Evolutionary conservation across 2,888 invertebrate species (phyloP).

Genomic region (Orthosia incerta): DNA sequence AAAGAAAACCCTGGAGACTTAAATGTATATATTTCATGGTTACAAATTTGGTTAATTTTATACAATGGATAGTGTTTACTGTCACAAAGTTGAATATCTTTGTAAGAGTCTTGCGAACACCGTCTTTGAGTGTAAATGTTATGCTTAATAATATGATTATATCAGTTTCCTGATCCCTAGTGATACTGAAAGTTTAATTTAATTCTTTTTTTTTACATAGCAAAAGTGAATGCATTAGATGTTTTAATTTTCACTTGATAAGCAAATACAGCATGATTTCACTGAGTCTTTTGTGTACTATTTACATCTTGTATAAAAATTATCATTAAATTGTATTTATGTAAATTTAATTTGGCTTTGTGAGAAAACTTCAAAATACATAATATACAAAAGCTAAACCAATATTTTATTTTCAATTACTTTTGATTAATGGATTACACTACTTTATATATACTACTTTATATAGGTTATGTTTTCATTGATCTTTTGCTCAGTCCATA

Average conservation of each 20-base stretch:
- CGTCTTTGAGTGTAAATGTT: conserved; percentile 76
- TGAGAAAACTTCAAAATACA: conserved; percentile 90
- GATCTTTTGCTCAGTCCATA: conserved; percentile 17
- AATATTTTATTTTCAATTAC: conserved; percentile 84
- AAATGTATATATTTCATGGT: conserved; percentile 90
- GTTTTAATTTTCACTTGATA: conserved; percentile 77
- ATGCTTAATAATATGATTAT: conserved; percentile 72
- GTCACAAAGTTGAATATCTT: conserved; percentile 87
- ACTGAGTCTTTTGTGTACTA: conserved; percentile 87
- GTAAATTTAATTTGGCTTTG: conserved; percentile 91
- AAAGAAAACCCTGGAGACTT: conserved; percentile 84
- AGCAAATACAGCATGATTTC: conserved; percentile 81
- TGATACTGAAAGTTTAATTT: conserved; percentile 81
- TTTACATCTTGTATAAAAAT: conserved; percentile 89
- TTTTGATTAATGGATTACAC: not conserved
- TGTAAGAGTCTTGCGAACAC: conserved; percentile 78
- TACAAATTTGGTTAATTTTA: conserved; percentile 90
- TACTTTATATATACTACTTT: not conserved
- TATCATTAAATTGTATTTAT: conserved; percentile 90
- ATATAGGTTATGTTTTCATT: conserved; percentile 53
- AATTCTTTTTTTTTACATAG: conserved; percentile 78
- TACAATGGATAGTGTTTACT: conserved; percentile 87
- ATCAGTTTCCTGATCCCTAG: conserved; percentile 86
- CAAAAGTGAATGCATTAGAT: conserved; percentile 79
- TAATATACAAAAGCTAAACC: conserved; percentile 89